phyloP scores from a whole-genome alignment of 2,113 vertebrate genomes.

The Dermatemys mawii region DNA sequence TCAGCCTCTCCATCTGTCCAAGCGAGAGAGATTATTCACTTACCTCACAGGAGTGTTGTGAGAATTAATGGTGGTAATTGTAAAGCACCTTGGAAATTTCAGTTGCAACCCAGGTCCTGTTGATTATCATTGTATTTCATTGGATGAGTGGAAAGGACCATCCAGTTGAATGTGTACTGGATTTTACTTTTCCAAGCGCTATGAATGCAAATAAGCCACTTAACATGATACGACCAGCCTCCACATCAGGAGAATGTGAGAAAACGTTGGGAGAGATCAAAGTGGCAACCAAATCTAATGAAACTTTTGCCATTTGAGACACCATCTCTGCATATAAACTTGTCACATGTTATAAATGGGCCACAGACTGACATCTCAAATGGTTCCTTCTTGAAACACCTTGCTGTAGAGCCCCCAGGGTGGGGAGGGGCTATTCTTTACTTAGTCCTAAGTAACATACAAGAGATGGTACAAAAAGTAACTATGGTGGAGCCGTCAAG shows the following conservation, averaged over 20 bases:
- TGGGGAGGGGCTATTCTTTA: neutral
- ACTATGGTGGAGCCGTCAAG: neutral
- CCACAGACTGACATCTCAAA: neutral
- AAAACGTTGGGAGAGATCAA: neutral
- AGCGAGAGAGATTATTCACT: neutral
- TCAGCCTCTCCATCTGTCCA: neutral
- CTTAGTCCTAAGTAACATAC: neutral
- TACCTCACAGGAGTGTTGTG: neutral
- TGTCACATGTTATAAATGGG: neutral
- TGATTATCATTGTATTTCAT: constrained; percentile 8
- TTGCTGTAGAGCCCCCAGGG: neutral
- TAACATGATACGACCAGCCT: neutral
- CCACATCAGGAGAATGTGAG: neutral
- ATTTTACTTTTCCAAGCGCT: neutral
- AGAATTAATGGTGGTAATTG: constrained; percentile 6
- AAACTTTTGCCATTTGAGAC: neutral
- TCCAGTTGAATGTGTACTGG: constrained; percentile 7
- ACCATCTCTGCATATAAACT: neutral
- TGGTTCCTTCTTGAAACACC: neutral
- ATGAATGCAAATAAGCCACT: constrained; percentile 8
- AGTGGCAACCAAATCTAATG: neutral
- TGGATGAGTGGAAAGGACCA: constrained; percentile 19
- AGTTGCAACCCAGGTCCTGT: constrained; percentile 37
- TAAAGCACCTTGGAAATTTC: neutral
- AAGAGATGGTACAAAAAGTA: neutral